A percentile compares a stretch with the other conserved stretches of the same genome.
These are phyloP conservation scores for Sceloporus tristichus DNA, from an alignment of 2,113 vertebrate species.

Conservation along the genomic window DNA sequence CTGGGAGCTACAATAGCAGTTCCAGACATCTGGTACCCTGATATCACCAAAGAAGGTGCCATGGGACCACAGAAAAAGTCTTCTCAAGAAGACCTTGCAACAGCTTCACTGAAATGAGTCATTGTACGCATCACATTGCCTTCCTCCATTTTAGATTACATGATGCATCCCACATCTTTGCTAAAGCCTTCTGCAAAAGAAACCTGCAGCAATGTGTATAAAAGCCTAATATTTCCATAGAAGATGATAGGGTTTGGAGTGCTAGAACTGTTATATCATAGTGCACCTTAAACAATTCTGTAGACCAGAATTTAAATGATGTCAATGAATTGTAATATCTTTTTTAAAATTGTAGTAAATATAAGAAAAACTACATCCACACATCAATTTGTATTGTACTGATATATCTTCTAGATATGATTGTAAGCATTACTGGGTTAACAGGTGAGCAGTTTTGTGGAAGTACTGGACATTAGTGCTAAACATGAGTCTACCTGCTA, in stretches of 20 bases:
- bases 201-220: neutral
- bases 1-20: slow-evolving; percentile 7
- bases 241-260: too few species aligned
- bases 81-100: slow-evolving; percentile 3
- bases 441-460: neutral
- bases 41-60: neutral
- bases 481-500: too few species aligned
- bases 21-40: neutral
- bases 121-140: neutral
- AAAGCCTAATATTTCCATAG: too few species aligned
- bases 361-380: too few species aligned
- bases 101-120: neutral
- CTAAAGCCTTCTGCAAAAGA: neutral
- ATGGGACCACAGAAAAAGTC: accelerated
- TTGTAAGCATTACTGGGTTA: neutral
- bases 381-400: neutral
- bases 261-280: too few species aligned
- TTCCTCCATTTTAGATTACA: neutral
- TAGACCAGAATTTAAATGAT: too few species aligned
- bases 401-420: neutral
- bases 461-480: neutral
- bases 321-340: too few species aligned
- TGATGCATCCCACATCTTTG: neutral
- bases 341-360: too few species aligned
- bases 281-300: too few species aligned